phyloP scores from a whole-genome alignment of 1,140 invertebrate genomes.

The Halesus radiatus region DNA sequence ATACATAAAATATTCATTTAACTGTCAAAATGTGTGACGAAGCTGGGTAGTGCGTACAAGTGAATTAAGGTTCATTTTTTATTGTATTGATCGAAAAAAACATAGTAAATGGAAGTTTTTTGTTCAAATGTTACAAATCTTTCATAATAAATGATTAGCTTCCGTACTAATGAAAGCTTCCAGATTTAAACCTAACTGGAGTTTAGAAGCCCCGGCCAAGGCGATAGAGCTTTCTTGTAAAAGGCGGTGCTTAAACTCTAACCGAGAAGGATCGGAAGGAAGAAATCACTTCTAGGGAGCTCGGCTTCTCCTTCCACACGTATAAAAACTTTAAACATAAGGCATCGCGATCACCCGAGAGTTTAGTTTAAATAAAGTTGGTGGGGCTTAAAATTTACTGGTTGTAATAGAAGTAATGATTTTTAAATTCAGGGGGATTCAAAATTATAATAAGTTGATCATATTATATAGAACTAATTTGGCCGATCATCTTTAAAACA shows the following conservation, averaged over 20 bases:
- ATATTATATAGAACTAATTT: too few species aligned
- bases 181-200: background rate
- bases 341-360: background rate
- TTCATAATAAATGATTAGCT: too few species aligned
- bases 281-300: conserved; percentile 34
- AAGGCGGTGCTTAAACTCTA: conserved; percentile 26
- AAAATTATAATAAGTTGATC: too few species aligned
- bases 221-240: background rate
- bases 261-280: conserved; percentile 17
- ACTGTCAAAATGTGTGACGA: too few species aligned
- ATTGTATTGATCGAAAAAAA: too few species aligned
- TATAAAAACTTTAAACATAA: conserved; percentile 20
- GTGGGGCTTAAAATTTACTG: background rate
- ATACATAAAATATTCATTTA: too few species aligned
- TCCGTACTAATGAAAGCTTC: too few species aligned
- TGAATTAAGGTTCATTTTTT: too few species aligned
- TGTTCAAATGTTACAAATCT: too few species aligned
- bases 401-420: background rate
- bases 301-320: background rate
- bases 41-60: too few species aligned
- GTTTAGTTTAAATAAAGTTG: background rate
- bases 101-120: too few species aligned
- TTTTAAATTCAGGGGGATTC: background rate
- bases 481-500: too few species aligned
- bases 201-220: conserved; percentile 1